Evolutionary conservation across 2,888 invertebrate species (phyloP).

Genomic region (Drosophila suboccidentalis): DNA sequence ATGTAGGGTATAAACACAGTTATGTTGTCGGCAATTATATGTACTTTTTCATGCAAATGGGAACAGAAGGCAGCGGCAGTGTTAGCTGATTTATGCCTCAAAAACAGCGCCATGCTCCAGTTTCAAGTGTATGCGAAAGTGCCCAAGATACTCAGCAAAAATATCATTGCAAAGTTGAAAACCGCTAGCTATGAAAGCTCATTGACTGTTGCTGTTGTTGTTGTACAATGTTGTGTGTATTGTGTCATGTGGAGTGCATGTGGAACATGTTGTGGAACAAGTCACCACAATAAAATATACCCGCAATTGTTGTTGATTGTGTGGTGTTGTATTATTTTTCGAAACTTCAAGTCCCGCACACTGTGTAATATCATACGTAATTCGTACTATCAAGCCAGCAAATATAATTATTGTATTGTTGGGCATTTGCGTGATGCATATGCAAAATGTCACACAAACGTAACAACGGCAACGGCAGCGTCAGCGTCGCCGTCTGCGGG

Average conservation of each 20-base stretch:
- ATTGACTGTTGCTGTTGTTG: conserved; percentile 12
- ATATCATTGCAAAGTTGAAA: conserved; percentile 36
- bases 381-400: conserved; percentile 21
- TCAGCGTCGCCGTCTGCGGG: conserved; percentile 7
- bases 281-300: conserved; percentile 36
- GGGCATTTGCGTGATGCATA: conserved; percentile 45
- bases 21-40: conserved; percentile 50
- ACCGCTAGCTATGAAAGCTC: conserved; percentile 28
- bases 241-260: conserved; percentile 60
- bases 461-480: conserved; percentile 10
- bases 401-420: conserved; percentile 47
- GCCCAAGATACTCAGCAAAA: conserved; percentile 36
- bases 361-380: conserved; percentile 46
- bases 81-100: conserved; percentile 43
- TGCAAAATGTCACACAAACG: conserved; percentile 43
- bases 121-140: conserved; percentile 40
- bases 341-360: conserved; percentile 1
- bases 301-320: conserved; percentile 16
- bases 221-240: conserved; percentile 16
- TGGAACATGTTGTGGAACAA: conserved; percentile 50
- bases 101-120: conserved; percentile 53
- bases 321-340: conserved; percentile 9
- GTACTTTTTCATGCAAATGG: conserved; percentile 58
- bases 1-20: conserved; percentile 37
- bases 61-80: conserved; percentile 34